A percentile compares a stretch with the other conserved stretches of the same genome.
Conservation (phyloP, 1,140 invertebrate genomes). For the Orius insidiosus region DNA sequence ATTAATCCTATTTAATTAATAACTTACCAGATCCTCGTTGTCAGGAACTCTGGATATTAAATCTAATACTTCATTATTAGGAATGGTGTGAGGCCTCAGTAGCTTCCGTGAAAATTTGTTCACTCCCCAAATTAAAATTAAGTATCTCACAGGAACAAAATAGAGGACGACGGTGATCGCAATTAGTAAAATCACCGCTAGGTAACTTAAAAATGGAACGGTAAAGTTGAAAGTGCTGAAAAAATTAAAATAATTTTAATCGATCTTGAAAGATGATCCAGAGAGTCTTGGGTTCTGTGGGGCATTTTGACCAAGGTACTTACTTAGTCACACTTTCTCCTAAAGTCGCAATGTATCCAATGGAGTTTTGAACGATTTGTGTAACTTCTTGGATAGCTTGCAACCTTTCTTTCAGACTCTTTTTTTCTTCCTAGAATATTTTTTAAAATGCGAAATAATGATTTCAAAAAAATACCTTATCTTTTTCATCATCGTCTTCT, state of each 20-base stretch:
- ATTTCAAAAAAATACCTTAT: conserved; percentile 33
- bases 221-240: conserved; percentile 90
- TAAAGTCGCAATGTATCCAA: conserved; percentile 80
- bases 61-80: conserved; percentile 95
- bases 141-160: conserved; percentile 73
- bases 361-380: conserved; percentile 81
- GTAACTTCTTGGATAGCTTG: conserved; percentile 93
- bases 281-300: too few relatives aligned
- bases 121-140: conserved; percentile 91
- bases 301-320: too few relatives aligned
- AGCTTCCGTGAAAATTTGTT: conserved; percentile 95
- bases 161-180: conserved; percentile 67
- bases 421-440: conserved; percentile 72
- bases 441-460: conserved; percentile 8
- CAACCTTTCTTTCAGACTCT: conserved; percentile 79
- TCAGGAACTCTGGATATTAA: conserved; percentile 89
- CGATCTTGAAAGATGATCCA: too few relatives aligned
- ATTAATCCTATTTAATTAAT: not conserved
- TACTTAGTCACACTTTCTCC: conserved; percentile 89
- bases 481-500: conserved; percentile 60
- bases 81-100: conserved; percentile 79
- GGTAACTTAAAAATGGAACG: conserved; percentile 85
- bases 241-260: conserved; percentile 25
- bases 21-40: conserved; percentile 73
- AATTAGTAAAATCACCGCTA: conserved; percentile 63